phyloP scores from a whole-genome alignment of 2,113 vertebrate genomes.

The Chamaetylas fuelleborni region DNA sequence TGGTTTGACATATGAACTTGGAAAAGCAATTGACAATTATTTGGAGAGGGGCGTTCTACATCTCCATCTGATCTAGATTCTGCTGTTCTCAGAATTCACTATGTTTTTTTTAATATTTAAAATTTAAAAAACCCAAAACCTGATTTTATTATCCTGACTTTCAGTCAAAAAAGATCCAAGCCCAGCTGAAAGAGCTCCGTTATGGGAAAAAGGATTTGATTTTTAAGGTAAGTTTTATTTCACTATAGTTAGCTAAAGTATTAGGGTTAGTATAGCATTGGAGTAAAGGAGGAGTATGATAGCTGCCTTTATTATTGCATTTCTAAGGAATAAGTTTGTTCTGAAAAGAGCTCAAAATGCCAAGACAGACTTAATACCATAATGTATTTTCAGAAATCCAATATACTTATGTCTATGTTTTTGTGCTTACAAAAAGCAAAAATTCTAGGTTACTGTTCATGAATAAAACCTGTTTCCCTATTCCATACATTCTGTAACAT shows the following conservation, averaged over 20 bases:
- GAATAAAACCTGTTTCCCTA: not conserved
- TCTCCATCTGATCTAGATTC: not conserved
- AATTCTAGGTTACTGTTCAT: not conserved
- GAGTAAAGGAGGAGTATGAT: not conserved
- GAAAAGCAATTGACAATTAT: not conserved
- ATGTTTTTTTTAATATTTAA: constrained; percentile 28
- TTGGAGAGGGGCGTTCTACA: fast-evolving
- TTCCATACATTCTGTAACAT: not conserved
- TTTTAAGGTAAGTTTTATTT: constrained; percentile 88
- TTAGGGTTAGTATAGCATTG: not conserved
- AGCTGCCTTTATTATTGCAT: not conserved
- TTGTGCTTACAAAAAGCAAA: not conserved
- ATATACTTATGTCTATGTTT: not conserved
- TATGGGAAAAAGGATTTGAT: constrained; percentile 99
- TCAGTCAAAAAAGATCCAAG: constrained; percentile 98
- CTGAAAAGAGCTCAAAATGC: not conserved
- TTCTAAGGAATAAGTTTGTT: not conserved
- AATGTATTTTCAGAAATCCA: not conserved
- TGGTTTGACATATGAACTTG: not conserved
- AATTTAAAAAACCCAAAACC: not conserved
- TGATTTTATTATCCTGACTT: constrained; percentile 78
- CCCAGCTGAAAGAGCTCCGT: constrained; percentile 96
- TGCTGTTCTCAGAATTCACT: not conserved
- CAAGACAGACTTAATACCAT: not conserved
- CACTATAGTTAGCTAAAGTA: not conserved